These are phyloP conservation scores for Nipponia nippon DNA, from an alignment of 2,113 vertebrate genomes.

Conservation along the genomic window DNA sequence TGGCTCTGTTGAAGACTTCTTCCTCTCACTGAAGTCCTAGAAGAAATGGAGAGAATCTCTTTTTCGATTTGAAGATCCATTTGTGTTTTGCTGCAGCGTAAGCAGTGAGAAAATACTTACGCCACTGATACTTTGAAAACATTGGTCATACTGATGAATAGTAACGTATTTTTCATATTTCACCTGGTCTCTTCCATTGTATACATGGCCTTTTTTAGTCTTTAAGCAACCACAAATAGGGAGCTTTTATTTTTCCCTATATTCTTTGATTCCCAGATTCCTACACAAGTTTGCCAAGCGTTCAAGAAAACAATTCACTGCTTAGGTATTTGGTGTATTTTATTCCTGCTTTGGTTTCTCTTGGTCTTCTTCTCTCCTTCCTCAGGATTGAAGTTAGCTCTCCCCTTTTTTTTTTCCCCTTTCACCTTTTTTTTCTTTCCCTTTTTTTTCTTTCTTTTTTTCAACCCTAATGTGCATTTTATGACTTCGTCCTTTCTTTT, in stretches of 20 bases:
- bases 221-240: not conserved
- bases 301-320: not conserved
- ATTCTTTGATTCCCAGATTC: not conserved
- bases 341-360: not conserved
- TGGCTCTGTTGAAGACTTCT: not conserved
- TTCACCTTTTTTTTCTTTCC: no score
- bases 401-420: not conserved
- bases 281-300: not conserved
- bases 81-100: not conserved
- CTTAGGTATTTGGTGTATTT: not conserved
- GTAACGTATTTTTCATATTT: not conserved
- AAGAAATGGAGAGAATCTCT: not conserved
- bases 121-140: not conserved
- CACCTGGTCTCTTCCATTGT: not conserved
- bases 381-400: not conserved
- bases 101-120: not conserved
- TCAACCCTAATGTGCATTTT: not conserved
- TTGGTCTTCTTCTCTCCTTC: not conserved
- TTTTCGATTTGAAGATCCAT: not conserved
- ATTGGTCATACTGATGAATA: not conserved
- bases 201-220: not conserved
- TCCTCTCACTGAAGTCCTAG: not conserved
- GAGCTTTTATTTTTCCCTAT: not conserved
- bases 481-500: not conserved
- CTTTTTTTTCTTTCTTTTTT: not conserved